Evolutionary conservation across 2,888 invertebrate genomes (phyloP).

Genomic region (Apoderus coryli): DNA sequence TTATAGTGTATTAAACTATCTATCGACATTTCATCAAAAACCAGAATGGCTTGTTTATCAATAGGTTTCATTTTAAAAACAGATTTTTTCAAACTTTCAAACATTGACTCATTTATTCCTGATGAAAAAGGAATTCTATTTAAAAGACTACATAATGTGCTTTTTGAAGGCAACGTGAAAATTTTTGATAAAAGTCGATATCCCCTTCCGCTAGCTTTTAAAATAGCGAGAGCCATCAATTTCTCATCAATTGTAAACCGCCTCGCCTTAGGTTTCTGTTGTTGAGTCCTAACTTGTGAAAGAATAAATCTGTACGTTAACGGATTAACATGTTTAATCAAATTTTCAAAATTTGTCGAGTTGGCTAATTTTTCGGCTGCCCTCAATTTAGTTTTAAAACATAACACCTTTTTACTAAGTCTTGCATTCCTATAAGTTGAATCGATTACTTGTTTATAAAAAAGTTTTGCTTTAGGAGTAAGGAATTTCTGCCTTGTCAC

Average conservation of each 20-base stretch:
- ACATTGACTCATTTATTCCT: conserved; percentile 7
- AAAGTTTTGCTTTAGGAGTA: not conserved
- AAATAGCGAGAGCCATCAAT: not conserved
- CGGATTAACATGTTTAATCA: not conserved
- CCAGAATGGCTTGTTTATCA: not conserved
- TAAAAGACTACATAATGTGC: conserved; percentile 7
- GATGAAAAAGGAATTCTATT: conserved; percentile 4
- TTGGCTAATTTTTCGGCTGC: not conserved
- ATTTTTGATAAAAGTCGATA: conserved; percentile 1
- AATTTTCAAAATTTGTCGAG: not conserved
- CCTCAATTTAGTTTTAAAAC: not conserved
- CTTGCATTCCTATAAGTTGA: not conserved
- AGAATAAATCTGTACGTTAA: conserved; percentile 1
- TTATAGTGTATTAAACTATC: conserved; percentile 5
- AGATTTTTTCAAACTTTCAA: conserved; percentile 4
- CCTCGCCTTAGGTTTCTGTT: not conserved
- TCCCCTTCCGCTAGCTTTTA: not conserved
- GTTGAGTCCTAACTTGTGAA: not conserved
- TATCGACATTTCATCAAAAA: conserved; percentile 8
- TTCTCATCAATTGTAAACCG: conserved; percentile 1
- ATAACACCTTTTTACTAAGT: not conserved
- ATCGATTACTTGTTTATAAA: not conserved
- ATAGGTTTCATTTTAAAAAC: conserved; percentile 1
- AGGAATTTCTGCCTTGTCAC: not conserved
- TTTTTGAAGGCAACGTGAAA: not conserved